phyloP scores from a whole-genome alignment of 2,113 vertebrate genomes.

The Lynx canadensis region DNA sequence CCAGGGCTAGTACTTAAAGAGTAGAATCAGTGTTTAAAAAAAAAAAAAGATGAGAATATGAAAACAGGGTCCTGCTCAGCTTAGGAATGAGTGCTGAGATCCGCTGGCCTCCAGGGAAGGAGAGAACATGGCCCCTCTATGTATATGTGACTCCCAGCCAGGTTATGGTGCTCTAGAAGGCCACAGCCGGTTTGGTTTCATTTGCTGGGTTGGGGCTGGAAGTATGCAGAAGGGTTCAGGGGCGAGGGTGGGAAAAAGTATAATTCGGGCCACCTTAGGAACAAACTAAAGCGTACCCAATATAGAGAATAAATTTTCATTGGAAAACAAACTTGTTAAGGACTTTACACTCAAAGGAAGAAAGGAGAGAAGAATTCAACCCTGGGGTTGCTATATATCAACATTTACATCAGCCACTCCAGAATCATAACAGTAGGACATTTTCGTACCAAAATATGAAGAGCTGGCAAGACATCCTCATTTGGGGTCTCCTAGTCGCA shows the following conservation, averaged over 20 bases:
- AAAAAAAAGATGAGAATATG: not conserved
- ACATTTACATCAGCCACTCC: not conserved
- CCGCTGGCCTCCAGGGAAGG: not conserved
- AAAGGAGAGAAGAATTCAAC: not conserved
- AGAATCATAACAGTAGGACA: not conserved
- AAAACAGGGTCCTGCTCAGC: not conserved
- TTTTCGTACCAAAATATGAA: not conserved
- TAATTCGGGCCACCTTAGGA: not conserved
- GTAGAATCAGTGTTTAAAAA: not conserved
- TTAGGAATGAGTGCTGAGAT: not conserved
- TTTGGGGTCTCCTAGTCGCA: not conserved
- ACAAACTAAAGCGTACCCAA: not conserved
- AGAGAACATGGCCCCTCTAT: not conserved
- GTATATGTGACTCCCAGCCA: not conserved
- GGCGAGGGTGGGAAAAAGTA: not conserved
- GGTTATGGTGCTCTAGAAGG: not conserved
- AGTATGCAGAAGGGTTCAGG: not conserved
- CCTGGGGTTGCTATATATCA: not conserved
- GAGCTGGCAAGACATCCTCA: not conserved
- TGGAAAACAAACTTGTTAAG: not conserved
- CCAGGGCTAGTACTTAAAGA: not conserved
- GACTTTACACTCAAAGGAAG: not conserved
- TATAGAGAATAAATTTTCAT: not conserved
- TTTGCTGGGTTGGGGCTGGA: not conserved
- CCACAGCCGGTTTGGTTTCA: not conserved